phyloP scores from a whole-genome alignment of 2,888 invertebrate genomes.

The Neelides folsomi region DNA sequence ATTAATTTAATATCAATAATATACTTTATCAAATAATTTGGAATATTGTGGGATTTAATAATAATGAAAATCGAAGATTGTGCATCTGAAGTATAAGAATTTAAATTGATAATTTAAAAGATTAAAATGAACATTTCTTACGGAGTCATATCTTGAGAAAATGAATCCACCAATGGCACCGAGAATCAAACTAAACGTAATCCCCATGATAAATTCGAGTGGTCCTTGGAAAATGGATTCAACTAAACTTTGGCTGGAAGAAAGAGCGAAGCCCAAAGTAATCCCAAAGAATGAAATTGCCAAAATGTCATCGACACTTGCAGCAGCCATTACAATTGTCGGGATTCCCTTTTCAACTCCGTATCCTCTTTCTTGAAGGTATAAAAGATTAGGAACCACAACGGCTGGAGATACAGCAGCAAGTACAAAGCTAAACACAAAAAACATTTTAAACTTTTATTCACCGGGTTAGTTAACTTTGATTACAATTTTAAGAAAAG shows the following conservation, averaged over 20 bases:
- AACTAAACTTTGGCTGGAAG: slow-evolving; percentile 42
- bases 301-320: slow-evolving; percentile 62
- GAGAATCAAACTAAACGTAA: slow-evolving; percentile 17
- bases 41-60: no score
- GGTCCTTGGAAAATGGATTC: slow-evolving; percentile 20
- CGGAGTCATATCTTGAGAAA: background rate
- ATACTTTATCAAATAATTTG: no score
- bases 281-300: slow-evolving; percentile 61
- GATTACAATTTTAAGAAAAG: no score
- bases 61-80: no score
- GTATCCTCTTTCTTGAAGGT: slow-evolving; percentile 48
- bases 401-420: slow-evolving; percentile 64
- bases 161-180: slow-evolving; percentile 15
- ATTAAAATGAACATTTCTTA: no score
- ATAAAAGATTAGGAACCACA: slow-evolving; percentile 54
- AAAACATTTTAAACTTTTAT: no score
- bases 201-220: slow-evolving; percentile 19
- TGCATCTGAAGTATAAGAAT: no score
- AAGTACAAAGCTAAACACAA: slow-evolving; percentile 43
- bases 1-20: background rate
- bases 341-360: slow-evolving; percentile 61
- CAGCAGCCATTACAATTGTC: slow-evolving; percentile 56
- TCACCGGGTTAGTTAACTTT: no score
- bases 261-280: slow-evolving; percentile 47
- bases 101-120: no score